A percentile compares a stretch with the other conserved stretches of the same genome.
Evolutionary conservation across 2,888 invertebrate genomes (phyloP).

Genomic region (Operophtera brumata): DNA sequence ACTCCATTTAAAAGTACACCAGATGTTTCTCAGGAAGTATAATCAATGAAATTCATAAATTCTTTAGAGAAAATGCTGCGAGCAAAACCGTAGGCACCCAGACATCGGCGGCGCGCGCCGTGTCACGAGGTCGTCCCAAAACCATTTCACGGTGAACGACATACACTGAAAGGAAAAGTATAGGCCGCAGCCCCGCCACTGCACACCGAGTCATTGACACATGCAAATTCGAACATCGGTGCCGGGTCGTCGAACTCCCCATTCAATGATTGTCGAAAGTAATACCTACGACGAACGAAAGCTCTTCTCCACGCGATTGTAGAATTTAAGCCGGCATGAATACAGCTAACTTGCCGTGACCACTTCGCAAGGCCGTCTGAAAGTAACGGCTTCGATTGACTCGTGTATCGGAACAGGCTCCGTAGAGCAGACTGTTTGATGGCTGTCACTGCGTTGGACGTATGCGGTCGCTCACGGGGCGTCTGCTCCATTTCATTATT

Average conservation of each 20-base stretch:
- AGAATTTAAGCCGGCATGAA: constrained; percentile 49
- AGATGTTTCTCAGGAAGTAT: constrained; percentile 17
- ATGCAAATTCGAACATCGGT: constrained; percentile 75
- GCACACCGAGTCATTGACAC: constrained; percentile 77
- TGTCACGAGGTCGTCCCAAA: constrained; percentile 73
- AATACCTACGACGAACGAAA: constrained; percentile 57
- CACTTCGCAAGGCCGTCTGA: constrained; percentile 46
- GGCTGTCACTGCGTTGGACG: constrained; percentile 45
- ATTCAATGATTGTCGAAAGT: constrained; percentile 80
- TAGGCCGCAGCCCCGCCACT: constrained; percentile 57
- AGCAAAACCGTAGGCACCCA: constrained; percentile 34
- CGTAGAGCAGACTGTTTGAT: constrained; percentile 51
- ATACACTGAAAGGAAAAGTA: constrained; percentile 75
- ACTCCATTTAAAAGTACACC: constrained; percentile 3
- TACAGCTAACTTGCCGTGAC: constrained; percentile 56
- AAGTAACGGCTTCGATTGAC: constrained; percentile 51
- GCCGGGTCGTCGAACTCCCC: constrained; percentile 72
- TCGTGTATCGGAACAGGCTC: constrained; percentile 44
- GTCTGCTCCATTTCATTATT: constrained; percentile 75
- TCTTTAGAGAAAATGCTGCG: constrained; percentile 21
- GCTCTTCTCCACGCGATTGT: constrained; percentile 55
- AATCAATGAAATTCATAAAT: constrained; percentile 24
- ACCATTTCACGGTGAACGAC: constrained; percentile 64
- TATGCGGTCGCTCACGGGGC: constrained; percentile 61
- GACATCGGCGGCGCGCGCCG: constrained; percentile 38